Base-by-base conservation (phyloP, 2,888 invertebrate genomes). In the Trachelus stipa region DNA sequence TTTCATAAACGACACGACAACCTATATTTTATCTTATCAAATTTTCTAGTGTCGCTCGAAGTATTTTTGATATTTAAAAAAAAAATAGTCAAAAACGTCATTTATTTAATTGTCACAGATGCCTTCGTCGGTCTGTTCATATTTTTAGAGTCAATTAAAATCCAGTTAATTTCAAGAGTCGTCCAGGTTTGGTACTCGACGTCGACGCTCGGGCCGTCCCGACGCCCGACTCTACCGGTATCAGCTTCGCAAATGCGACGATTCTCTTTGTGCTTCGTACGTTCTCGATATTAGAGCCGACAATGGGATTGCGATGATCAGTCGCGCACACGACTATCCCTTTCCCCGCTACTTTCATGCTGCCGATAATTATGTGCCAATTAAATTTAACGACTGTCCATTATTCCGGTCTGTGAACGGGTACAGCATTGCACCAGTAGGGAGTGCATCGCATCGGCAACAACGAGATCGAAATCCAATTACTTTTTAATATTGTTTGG, bases 381-480 rank as follows among this genome's bases (percentile, higher is more conserved):
- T 90, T 90, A 90, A 89, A 88, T 89, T 89, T 89, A 90, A 90
- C 89, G 89, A 89, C 85, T 87, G 86, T 86, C 88, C 87, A 87
- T 88, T 89, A 89, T 87, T 88, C 83, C 85, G 83, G 83, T 84
- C 85, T 81, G 83, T 81, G 84, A 83, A 80, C 82, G 83, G 80
- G 78, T 68, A 76, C 37, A 73, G 78, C 74, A 78, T 78, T 80
- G 76, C 77, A 37, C 68, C 73, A 79, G 68, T 80, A 77, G 77
- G 76, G 76, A 79, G 80, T 79, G 75, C 82, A 79, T 81, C 79
- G 81, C 74, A 75, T 76, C 79, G 76, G 77, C 79, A 81, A 81
- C 82, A 84, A 81, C 80, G 84, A 84, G 84, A 84, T 85, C 85
- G 87, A 87, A 87, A 87, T 88, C 88, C 88, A 89, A 89, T 89